Conservation (phyloP, 2,113 vertebrate genomes). For the Sylvilagus bachmani region DNA sequence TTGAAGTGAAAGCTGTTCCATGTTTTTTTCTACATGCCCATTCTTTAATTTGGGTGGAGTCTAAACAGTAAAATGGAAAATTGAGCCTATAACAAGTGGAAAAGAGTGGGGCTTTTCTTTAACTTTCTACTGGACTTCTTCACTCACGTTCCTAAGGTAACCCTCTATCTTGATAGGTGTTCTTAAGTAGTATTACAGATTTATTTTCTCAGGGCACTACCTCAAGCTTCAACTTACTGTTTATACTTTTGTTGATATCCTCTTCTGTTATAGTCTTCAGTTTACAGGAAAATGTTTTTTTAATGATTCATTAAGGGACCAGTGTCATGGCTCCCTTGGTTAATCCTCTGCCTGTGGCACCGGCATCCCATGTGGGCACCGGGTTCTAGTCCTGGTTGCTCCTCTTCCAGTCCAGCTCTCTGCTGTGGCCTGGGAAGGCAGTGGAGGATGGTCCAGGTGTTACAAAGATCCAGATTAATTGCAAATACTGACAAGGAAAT, state of each 20-base stretch:
- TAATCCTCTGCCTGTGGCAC: too few relatives aligned
- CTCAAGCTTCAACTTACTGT: background rate
- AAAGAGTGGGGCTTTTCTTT: background rate
- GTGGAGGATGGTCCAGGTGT: too few relatives aligned
- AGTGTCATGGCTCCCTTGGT: too few relatives aligned
- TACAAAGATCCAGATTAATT: conserved; percentile 3
- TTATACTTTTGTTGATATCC: conserved; percentile 19
- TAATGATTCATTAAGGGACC: background rate
- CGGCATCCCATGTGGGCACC: too few relatives aligned
- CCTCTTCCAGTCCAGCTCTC: too few relatives aligned
- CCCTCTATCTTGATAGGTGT: background rate
- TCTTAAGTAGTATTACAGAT: background rate
- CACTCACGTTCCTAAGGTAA: background rate
- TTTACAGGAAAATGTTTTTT: background rate
- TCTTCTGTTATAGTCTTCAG: conserved; percentile 36
- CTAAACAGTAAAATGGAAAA: background rate
- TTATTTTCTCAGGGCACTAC: background rate
- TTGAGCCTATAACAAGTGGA: background rate
- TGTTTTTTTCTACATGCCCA: background rate
- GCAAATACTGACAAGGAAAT: background rate
- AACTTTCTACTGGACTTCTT: background rate
- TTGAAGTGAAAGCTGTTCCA: background rate
- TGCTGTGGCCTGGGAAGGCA: too few relatives aligned
- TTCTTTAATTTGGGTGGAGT: background rate
- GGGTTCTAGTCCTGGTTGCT: too few relatives aligned